A percentile compares a stretch with the other conserved stretches of the same genome.
Conservation (phyloP, 2,888 invertebrate genomes). For the Conus canariensis region DNA sequence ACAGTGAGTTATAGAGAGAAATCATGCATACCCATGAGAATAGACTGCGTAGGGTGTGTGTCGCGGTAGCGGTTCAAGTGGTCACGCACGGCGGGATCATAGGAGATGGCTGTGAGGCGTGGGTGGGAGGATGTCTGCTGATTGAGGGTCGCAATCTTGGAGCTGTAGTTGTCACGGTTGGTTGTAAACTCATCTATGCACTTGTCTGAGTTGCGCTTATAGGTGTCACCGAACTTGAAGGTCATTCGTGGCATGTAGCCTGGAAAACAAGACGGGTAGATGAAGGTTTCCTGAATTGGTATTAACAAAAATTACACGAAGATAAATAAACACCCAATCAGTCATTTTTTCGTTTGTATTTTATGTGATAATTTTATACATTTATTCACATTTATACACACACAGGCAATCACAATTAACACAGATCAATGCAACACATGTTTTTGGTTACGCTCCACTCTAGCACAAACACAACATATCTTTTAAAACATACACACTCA, state of each 20-base stretch:
- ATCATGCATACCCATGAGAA: conserved; percentile 63
- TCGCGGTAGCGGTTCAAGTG: conserved; percentile 73
- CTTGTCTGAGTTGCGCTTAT: conserved; percentile 76
- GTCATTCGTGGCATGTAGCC: conserved; percentile 78
- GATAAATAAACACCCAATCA: neutral
- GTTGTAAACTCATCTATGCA: conserved; percentile 75
- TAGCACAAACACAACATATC: too few species aligned
- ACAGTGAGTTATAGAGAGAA: too few species aligned
- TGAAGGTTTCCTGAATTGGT: neutral
- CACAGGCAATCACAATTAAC: neutral
- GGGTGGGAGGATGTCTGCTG: conserved; percentile 68
- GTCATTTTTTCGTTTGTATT: neutral
- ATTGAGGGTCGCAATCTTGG: conserved; percentile 64
- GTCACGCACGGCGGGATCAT: conserved; percentile 74
- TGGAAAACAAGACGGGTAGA: conserved; percentile 46
- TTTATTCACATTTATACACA: neutral
- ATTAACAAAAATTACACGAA: neutral
- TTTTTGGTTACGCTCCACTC: too few species aligned
- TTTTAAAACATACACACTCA: neutral
- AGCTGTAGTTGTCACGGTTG: conserved; percentile 63
- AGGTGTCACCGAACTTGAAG: conserved; percentile 77
- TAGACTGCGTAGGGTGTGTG: conserved; percentile 67
- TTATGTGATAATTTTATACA: neutral
- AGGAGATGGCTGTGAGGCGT: conserved; percentile 70
- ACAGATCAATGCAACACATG: too few species aligned